A percentile compares a stretch with the other conserved stretches of the same genome.
phyloP scores from a whole-genome alignment of 1,140 invertebrate genomes.

The Heliothis virescens region DNA sequence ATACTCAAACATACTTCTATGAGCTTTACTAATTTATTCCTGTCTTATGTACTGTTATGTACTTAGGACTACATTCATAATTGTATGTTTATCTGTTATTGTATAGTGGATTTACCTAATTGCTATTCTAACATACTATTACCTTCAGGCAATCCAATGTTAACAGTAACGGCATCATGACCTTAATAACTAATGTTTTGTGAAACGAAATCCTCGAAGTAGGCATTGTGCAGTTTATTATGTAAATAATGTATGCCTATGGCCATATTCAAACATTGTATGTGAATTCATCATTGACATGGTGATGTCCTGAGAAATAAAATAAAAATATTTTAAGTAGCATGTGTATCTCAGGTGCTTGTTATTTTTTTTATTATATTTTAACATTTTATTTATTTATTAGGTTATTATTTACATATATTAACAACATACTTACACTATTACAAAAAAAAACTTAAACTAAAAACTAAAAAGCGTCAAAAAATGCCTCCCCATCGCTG shows the following conservation, averaged over 20 bases:
- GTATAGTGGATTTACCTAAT: conserved; percentile 19
- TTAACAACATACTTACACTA: too few species aligned
- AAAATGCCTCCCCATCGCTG: too few species aligned
- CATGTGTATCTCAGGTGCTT: too few species aligned
- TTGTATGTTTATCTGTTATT: conserved; percentile 15
- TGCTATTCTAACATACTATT: conserved; percentile 28
- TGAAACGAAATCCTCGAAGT: conserved; percentile 3
- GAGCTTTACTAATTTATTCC: conserved; percentile 4
- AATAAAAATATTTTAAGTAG: not conserved
- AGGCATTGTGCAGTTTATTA: not conserved
- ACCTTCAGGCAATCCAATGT: conserved; percentile 28
- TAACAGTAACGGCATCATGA: conserved; percentile 1
- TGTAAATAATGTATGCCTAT: not conserved
- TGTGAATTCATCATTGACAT: not conserved
- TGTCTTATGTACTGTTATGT: not conserved
- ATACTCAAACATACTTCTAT: not conserved
- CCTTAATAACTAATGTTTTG: not conserved
- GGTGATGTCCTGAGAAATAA: not conserved
- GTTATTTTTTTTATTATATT: too few species aligned
- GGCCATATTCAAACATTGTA: not conserved
- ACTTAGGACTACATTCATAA: conserved; percentile 14
- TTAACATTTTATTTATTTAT: too few species aligned
- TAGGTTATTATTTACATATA: too few species aligned
- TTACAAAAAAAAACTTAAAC: too few species aligned
- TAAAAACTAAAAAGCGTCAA: too few species aligned